These are phyloP conservation scores for Pachyramphus minor DNA, from an alignment of 2,113 vertebrate species.

Conservation along the genomic window DNA sequence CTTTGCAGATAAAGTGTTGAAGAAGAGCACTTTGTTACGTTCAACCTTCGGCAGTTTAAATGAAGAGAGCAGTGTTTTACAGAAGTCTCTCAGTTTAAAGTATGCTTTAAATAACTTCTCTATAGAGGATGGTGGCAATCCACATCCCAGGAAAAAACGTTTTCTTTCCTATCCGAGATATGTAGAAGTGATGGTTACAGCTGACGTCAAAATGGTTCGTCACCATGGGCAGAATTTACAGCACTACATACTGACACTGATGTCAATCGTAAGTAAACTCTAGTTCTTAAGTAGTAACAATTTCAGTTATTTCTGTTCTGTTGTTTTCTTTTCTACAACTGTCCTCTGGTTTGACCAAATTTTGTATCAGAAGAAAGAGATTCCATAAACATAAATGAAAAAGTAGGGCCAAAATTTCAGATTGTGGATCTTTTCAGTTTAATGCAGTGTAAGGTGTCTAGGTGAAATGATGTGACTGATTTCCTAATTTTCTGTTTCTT, in stretches of 20 bases:
- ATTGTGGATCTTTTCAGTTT: not conserved
- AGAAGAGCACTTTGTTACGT: conserved; percentile 59
- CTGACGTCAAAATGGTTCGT: conserved; percentile 88
- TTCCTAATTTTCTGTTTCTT: not conserved
- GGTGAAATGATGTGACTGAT: not conserved
- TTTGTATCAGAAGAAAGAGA: not conserved
- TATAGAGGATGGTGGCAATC: not conserved
- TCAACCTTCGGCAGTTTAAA: conserved; percentile 65
- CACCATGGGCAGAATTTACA: conserved; percentile 91
- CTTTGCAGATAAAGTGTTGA: conserved; percentile 71
- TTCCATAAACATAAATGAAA: not conserved
- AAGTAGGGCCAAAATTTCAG: not conserved
- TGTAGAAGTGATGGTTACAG: conserved; percentile 96
- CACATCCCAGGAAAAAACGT: conserved; percentile 83
- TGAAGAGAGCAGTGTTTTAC: conserved; percentile 70
- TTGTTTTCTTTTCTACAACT: not conserved
- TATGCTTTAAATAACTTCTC: conserved; percentile 56
- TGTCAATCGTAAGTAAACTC: conserved; percentile 97
- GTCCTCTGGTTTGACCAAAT: not conserved
- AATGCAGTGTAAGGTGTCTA: not conserved
- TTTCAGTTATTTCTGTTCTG: not conserved
- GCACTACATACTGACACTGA: conserved; percentile 93
- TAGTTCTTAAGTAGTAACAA: not conserved
- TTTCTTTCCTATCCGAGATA: conserved; percentile 98
- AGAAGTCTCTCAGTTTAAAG: conserved; percentile 50